Percentiles rank a stretch among this genome's conserved stretches.
Conservation (phyloP, 2,888 invertebrate genomes). For the Willowsia nigromaculata region DNA sequence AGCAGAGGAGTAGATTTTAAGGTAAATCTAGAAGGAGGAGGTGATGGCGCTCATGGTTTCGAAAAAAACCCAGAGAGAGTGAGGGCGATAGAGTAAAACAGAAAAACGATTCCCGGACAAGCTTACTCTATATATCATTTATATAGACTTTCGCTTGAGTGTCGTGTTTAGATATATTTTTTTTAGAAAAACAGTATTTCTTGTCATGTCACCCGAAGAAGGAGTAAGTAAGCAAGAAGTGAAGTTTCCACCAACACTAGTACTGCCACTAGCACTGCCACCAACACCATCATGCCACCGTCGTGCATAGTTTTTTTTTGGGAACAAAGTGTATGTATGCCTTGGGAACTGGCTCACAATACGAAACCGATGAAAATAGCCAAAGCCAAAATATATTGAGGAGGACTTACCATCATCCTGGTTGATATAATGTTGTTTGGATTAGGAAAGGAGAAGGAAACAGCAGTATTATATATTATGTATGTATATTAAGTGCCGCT, state of each 20-base stretch:
- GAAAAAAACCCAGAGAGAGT: neutral
- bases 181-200: slow-evolving; percentile 48
- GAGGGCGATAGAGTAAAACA: neutral
- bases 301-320: neutral
- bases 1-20: slow-evolving; percentile 18
- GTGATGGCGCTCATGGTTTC: neutral
- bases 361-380: slow-evolving; percentile 63
- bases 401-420: slow-evolving; percentile 45
- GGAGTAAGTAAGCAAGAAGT: slow-evolving; percentile 33
- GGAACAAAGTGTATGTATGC: slow-evolving; percentile 67
- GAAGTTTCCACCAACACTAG: neutral
- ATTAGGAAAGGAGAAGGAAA: slow-evolving; percentile 50
- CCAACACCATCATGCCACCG: neutral
- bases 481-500: slow-evolving; percentile 42
- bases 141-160: neutral
- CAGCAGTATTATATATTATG: slow-evolving; percentile 13
- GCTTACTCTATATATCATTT: slow-evolving; percentile 25
- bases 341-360: slow-evolving; percentile 64
- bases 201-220: slow-evolving; percentile 45
- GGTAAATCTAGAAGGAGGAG: slow-evolving; percentile 25
- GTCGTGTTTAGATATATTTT: neutral
- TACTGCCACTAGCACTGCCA: neutral
- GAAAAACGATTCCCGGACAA: slow-evolving; percentile 31
- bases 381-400: slow-evolving; percentile 66
- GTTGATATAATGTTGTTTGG: slow-evolving; percentile 69